Conservation (phyloP, 2,888 invertebrate genomes). For the Tortrix viridana region DNA sequence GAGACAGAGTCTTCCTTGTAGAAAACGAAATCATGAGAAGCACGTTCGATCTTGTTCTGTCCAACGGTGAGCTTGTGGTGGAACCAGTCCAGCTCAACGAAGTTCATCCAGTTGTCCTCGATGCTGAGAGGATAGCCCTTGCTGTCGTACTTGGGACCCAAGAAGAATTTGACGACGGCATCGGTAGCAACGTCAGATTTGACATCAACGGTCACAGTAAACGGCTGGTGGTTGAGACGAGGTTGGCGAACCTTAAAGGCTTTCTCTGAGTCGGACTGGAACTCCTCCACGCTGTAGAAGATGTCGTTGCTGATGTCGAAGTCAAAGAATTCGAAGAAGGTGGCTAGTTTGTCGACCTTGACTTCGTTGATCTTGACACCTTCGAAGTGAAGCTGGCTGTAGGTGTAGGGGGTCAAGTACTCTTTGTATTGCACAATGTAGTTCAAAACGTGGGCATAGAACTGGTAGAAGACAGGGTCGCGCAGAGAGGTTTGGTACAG, state of each 20-base stretch:
- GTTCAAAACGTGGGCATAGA: constrained; percentile 79
- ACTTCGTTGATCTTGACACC: constrained; percentile 82
- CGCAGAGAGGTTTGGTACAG: constrained; percentile 82
- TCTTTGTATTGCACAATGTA: constrained; percentile 80
- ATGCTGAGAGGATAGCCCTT: constrained; percentile 75
- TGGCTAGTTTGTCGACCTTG: constrained; percentile 80
- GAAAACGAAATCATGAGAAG: constrained; percentile 86
- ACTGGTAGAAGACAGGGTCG: constrained; percentile 86
- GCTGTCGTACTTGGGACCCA: constrained; percentile 85
- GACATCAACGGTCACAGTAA: constrained; percentile 73
- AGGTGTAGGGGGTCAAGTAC: constrained; percentile 76
- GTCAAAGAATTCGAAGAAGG: constrained; percentile 85
- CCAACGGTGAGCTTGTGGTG: constrained; percentile 85
- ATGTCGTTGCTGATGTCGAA: constrained; percentile 63
- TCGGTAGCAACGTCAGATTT: constrained; percentile 68
- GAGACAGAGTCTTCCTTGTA: constrained; percentile 86
- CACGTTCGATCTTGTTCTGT: constrained; percentile 86
- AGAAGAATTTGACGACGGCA: constrained; percentile 82
- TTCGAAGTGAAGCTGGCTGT: constrained; percentile 74
- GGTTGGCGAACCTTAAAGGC: constrained; percentile 85
- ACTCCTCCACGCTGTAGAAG: constrained; percentile 58
- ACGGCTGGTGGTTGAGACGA: constrained; percentile 84
- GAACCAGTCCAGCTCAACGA: constrained; percentile 57
- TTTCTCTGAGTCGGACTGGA: constrained; percentile 63
- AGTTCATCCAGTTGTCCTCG: constrained; percentile 77